Percentiles rank a stretch among this genome's conserved stretches.
Evolutionary conservation across 2,888 invertebrate species (phyloP).

Genomic region (Aradus depressus): DNA sequence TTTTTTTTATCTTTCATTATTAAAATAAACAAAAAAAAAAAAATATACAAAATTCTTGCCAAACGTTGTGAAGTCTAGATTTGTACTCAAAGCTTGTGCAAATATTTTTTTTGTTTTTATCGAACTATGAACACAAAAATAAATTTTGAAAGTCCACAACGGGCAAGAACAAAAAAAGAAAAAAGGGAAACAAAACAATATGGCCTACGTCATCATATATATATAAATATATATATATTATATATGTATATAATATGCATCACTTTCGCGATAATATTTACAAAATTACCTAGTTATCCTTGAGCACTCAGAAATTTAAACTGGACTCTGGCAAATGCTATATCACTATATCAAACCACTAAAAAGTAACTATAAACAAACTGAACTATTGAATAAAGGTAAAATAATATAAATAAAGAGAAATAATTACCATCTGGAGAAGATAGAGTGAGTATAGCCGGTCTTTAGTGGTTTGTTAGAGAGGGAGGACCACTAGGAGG

Average conservation of each 20-base stretch:
- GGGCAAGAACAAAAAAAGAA: too few relatives aligned
- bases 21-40: constrained; percentile 12
- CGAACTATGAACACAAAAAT: constrained; percentile 19
- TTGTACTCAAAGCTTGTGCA: constrained; percentile 24
- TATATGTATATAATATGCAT: constrained; percentile 22
- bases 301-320: constrained; percentile 23
- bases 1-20: constrained; percentile 7
- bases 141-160: constrained; percentile 21
- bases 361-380: constrained; percentile 20
- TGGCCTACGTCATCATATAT: constrained; percentile 24
- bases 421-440: constrained; percentile 17
- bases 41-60: constrained; percentile 15
- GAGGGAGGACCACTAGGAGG: constrained; percentile 15
- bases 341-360: constrained; percentile 23
- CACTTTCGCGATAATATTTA: constrained; percentile 24
- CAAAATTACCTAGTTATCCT: constrained; percentile 25
- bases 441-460: constrained; percentile 4
- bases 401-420: constrained; percentile 15
- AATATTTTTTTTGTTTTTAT: too few relatives aligned
- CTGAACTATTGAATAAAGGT: constrained; percentile 4
- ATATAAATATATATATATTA: constrained; percentile 20
- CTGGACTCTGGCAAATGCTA: constrained; percentile 5
- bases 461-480: constrained; percentile 25
- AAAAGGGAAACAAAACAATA: constrained; percentile 22
- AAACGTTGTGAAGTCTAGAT: constrained; percentile 18